phyloP scores from a whole-genome alignment of 2,888 invertebrate genomes.

The Drosophila siamana region DNA sequence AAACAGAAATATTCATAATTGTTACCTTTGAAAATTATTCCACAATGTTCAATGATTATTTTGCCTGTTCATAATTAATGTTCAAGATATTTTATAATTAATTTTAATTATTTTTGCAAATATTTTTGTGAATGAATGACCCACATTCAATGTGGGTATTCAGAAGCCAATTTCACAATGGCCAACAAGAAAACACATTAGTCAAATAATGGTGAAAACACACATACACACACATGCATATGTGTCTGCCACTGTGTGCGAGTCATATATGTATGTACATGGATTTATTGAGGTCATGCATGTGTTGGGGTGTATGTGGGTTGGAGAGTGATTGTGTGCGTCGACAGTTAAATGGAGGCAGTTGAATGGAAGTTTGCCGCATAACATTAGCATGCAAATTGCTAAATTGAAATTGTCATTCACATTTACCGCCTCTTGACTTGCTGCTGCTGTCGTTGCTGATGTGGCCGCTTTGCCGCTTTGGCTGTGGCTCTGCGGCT shows the following conservation, averaged over 20 bases:
- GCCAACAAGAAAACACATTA: slow-evolving; percentile 54
- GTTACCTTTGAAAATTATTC: too few species aligned
- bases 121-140: neutral
- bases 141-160: slow-evolving; percentile 4
- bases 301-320: slow-evolving; percentile 47
- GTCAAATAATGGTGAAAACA: slow-evolving; percentile 48
- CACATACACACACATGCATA: slow-evolving; percentile 16
- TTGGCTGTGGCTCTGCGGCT: neutral
- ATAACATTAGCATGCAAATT: slow-evolving; percentile 76
- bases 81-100: too few species aligned
- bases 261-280: slow-evolving; percentile 8
- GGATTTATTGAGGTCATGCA: slow-evolving; percentile 13
- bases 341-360: slow-evolving; percentile 66
- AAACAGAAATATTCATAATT: too few species aligned
- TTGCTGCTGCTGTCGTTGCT: slow-evolving; percentile 31
- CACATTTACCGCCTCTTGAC: slow-evolving; percentile 67
- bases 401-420: slow-evolving; percentile 79
- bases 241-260: slow-evolving; percentile 19
- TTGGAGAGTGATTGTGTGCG: slow-evolving; percentile 47
- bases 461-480: neutral
- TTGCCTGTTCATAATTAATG: too few species aligned
- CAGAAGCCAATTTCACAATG: slow-evolving; percentile 24
- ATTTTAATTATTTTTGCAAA: neutral
- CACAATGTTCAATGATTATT: too few species aligned
- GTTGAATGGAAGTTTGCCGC: slow-evolving; percentile 44